phyloP scores from a whole-genome alignment of 2,797 vertebrate genomes.

The Telmatherina bonti region DNA sequence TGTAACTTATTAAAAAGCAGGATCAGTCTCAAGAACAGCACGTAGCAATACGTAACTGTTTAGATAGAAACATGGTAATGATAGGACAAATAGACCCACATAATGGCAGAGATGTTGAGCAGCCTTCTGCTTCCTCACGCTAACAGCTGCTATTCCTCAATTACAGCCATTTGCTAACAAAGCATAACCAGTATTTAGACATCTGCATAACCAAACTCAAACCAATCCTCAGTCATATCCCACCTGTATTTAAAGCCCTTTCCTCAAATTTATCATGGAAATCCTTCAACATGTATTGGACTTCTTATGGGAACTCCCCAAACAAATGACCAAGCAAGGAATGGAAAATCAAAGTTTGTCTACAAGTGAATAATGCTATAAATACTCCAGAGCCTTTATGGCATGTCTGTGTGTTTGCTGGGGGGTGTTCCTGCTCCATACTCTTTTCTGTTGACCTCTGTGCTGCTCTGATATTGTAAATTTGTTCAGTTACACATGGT shows the following conservation, averaged over 20 bases:
- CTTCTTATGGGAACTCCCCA: background rate
- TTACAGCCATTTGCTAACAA: constrained; percentile 34
- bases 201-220: constrained; percentile 15
- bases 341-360: background rate
- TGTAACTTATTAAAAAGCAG: background rate
- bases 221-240: constrained; percentile 20
- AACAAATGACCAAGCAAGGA: background rate
- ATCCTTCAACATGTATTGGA: background rate
- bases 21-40: background rate
- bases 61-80: background rate
- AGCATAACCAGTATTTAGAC: constrained; percentile 53
- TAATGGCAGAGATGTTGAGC: constrained; percentile 32
- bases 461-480: background rate
- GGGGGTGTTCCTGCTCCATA: background rate
- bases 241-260: constrained; percentile 34
- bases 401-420: background rate
- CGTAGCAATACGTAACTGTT: background rate
- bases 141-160: constrained; percentile 44
- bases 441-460: background rate
- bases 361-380: background rate
- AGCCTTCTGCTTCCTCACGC: constrained; percentile 55
- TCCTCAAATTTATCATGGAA: background rate
- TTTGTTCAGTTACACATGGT: background rate
- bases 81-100: constrained; percentile 21
- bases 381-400: background rate